phyloP scores from a whole-genome alignment of 2,797 vertebrate genomes.

The Paratrypauchen microcephalus region DNA sequence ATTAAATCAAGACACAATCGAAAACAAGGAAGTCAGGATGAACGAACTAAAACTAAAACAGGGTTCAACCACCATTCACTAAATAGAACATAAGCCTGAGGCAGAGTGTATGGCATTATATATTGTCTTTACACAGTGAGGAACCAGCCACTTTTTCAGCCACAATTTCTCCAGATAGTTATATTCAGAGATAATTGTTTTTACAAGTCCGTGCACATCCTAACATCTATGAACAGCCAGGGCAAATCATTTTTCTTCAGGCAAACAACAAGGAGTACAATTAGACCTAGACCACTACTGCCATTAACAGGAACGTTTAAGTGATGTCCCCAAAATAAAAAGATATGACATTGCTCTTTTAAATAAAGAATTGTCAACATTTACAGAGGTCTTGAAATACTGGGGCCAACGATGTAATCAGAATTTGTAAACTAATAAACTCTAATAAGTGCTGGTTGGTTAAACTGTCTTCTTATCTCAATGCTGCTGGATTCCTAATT shows the following conservation, averaged over 20 bases:
- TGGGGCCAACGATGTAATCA: background rate
- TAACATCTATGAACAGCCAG: conserved; percentile 39
- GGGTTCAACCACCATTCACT: too few species aligned
- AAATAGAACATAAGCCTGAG: background rate
- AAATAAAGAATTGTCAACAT: background rate
- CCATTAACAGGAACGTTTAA: conserved; percentile 55
- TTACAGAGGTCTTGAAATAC: background rate
- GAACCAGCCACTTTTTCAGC: conserved; percentile 23
- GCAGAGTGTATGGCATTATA: conserved; percentile 2
- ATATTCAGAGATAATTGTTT: conserved; percentile 47
- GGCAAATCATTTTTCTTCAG: conserved; percentile 52
- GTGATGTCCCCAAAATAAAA: conserved; percentile 46
- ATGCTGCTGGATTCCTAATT: background rate
- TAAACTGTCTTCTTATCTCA: too few species aligned
- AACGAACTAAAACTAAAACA: too few species aligned
- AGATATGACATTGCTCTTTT: conserved; percentile 12
- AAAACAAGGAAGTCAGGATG: too few species aligned
- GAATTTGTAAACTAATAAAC: background rate
- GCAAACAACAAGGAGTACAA: conserved; percentile 34
- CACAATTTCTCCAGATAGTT: conserved; percentile 27
- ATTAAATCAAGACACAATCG: too few species aligned
- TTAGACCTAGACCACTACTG: conserved; percentile 35
- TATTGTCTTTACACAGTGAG: conserved; percentile 23
- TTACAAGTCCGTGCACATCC: conserved; percentile 41
- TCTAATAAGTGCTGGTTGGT: too few species aligned